Evolutionary conservation across 2,113 vertebrate genomes (phyloP), one percentile per base, ranked within the genome.

Genomic region (Muntiacus reevesi): DNA sequence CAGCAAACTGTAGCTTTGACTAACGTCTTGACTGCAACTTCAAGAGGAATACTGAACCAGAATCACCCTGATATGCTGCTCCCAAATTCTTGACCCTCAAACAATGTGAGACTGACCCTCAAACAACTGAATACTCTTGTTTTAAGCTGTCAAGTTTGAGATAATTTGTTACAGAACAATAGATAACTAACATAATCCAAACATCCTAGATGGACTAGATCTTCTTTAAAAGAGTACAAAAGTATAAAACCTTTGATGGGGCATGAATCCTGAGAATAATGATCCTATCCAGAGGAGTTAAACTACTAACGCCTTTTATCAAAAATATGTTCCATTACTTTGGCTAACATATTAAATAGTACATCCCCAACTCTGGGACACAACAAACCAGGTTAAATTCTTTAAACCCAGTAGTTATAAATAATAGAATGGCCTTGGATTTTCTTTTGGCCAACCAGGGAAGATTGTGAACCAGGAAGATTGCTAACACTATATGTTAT

Each of bases 171-270:
- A 33, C 0, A 43, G 64, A 85, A 57, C 6, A 55, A 71, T 36
- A 81, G 43, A 57, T 55, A 87, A 90, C 43, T 40, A 87, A 74
- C 85, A 81, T 28, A 83, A 67, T 91, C 27, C 33, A 59, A 93
- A 28, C 33, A 91, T 84, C n/a, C 36, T 60, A 81, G 92, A 33
- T 52, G 43, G 33, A 95, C 25, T 74, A 13, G n/a, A 43, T 27
- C 28, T 96, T 55, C 78, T 64, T 83, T 94, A 33, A 90, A 94
- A 93, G n/a, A 67, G 28, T 16, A 88, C 52, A 93, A 54, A 87
- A 90, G 45, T 60, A 23, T 43, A 85, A 90, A 59, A n/a, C 3
- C 8, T 55, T 76, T 85, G 36, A 86, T 59, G 14, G 40, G 33
- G 30, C 28, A 25, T 95, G 40, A 82, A 76, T 82, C 13, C 47